A percentile compares a stretch with the other conserved stretches of the same genome.
Conservation (phyloP, 2,113 vertebrate genomes). For the Taurulus bubalis region DNA sequence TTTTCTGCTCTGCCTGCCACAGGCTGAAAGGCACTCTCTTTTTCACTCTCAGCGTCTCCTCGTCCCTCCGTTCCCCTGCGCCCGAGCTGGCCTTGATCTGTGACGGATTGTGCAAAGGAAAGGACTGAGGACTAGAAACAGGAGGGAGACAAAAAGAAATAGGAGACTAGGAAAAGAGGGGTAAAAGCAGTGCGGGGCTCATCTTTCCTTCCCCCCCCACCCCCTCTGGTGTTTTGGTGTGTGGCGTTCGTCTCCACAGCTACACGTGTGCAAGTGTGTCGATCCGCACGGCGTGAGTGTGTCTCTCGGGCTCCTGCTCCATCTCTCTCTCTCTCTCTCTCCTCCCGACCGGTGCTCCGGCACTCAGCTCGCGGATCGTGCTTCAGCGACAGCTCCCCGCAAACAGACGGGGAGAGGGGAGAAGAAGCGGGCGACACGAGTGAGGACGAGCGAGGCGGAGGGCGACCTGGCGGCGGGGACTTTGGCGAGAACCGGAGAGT, state of each 20-base stretch:
- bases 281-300: constrained; percentile 41
- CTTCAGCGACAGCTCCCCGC: constrained; percentile 73
- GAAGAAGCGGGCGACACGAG: constrained; percentile 49
- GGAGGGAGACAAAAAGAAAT: constrained; percentile 56
- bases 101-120: constrained; percentile 67
- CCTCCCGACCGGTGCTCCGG: constrained; percentile 50
- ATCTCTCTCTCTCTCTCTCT: constrained; percentile 12
- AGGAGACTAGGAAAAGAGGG: constrained; percentile 54
- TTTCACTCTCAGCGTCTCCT: constrained; percentile 59
- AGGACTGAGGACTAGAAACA: constrained; percentile 64
- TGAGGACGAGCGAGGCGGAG: constrained; percentile 57
- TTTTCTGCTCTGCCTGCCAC: constrained; percentile 73
- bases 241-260: constrained; percentile 49
- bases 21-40: constrained; percentile 77
- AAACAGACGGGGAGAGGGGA: constrained; percentile 76
- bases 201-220: constrained; percentile 5
- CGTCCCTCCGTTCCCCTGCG: constrained; percentile 64
- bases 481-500: constrained; percentile 30
- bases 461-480: constrained; percentile 47
- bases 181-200: constrained; percentile 48
- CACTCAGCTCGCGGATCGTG: constrained; percentile 68
- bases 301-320: constrained; percentile 29
- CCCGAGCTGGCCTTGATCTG: constrained; percentile 63
- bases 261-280: constrained; percentile 67
- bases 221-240: constrained; percentile 52